These are phyloP conservation scores for Epinotia demarniana DNA, from an alignment of 2,888 invertebrate genomes.

Conservation along the genomic window DNA sequence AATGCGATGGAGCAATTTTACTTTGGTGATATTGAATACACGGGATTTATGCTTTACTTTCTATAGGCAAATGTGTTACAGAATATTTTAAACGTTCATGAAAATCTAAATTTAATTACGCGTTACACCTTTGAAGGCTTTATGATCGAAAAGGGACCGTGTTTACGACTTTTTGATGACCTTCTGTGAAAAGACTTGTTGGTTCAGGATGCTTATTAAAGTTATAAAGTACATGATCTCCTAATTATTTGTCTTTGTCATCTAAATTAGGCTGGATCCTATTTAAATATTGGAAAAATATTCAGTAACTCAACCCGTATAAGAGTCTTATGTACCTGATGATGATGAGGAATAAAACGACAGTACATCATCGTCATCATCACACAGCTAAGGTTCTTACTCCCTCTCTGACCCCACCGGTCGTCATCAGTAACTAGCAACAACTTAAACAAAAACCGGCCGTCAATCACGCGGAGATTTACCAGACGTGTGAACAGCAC, in stretches of 20 bases:
- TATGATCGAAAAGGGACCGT: not conserved
- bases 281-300: no score
- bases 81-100: not conserved
- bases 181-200: not conserved
- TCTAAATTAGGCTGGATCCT: no score
- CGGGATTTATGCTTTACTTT: not conserved
- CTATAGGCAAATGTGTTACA: not conserved
- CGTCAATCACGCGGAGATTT: conserved; percentile 5
- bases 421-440: not conserved
- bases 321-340: no score
- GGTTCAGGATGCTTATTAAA: not conserved
- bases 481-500: conserved; percentile 10
- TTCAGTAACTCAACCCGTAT: no score
- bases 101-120: not conserved
- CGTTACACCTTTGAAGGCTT: not conserved
- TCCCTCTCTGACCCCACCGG: not conserved
- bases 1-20: conserved; percentile 27
- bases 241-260: no score
- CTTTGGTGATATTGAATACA: conserved; percentile 24
- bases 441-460: conserved; percentile 1
- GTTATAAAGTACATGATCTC: not conserved
- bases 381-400: not conserved
- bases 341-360: no score
- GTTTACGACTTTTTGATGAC: conserved; percentile 1
- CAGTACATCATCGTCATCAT: no score